These are phyloP conservation scores for Ceratosolen solmsi DNA, from an alignment of 1,140 invertebrate species.

Conservation along the genomic window DNA sequence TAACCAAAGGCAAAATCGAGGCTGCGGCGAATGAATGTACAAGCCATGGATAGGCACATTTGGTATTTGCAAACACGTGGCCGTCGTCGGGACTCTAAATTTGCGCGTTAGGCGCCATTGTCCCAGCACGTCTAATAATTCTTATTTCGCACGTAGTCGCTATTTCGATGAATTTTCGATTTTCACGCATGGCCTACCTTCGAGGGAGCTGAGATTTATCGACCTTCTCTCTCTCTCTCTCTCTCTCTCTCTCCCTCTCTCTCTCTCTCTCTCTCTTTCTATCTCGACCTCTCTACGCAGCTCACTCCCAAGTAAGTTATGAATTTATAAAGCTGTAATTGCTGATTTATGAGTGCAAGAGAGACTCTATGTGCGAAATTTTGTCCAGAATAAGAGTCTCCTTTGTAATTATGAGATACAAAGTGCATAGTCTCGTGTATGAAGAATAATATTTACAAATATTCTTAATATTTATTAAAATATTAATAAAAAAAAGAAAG, in stretches of 20 bases:
- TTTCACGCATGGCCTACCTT: not conserved
- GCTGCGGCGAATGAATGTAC: too few species aligned
- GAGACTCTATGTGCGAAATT: not conserved
- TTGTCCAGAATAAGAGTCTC: not conserved
- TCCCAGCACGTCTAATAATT: not conserved
- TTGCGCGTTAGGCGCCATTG: not conserved
- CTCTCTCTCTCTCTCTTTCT: too few species aligned
- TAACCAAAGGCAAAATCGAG: too few species aligned
- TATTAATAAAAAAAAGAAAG: too few species aligned
- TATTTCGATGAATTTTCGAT: constrained; percentile 24
- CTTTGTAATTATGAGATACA: not conserved
- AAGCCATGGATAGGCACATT: not conserved
- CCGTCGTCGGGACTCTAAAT: not conserved
- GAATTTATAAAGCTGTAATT: constrained; percentile 1
- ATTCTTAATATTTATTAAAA: too few species aligned
- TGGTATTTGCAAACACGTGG: not conserved
- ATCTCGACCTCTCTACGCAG: too few species aligned
- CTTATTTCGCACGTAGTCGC: constrained; percentile 17
- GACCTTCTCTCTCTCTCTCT: not conserved
- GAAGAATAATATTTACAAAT: too few species aligned
- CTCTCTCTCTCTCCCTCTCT: not conserved
- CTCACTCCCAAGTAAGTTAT: not conserved
- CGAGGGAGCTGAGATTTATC: not conserved
- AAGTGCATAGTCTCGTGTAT: too few species aligned
- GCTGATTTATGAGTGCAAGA: not conserved